Base-by-base conservation (phyloP, 2,888 invertebrate genomes). In the Galerucella nymphaeae region DNA sequence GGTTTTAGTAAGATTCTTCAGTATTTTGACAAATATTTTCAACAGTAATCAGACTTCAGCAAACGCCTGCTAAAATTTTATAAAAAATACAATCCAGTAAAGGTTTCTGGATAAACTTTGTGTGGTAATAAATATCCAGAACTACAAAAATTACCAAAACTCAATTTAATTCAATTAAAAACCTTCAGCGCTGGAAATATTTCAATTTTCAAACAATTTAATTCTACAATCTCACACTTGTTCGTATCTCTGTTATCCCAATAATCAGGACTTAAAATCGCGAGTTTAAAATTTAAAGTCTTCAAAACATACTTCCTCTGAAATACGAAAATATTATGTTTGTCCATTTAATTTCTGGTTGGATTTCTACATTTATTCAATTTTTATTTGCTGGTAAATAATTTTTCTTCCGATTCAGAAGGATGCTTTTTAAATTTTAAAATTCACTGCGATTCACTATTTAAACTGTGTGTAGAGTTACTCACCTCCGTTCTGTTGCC, bases 281-380 rank as follows among this genome's bases (percentile, higher is more conserved):
- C 48, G 63, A 63, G 63, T 63, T 63, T 63, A 63, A 63, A 63
- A 63, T 63, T 63, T 63, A 63, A 63, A 63, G 63, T 63, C 63
- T 63, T 63, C 23, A 63, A 62, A 16, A 62, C n/a, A 62, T 10
- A 18, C 11, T 50, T 48, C 23, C 63, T 45, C 6, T 11, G 20
- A 23, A 50, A 50, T n/a, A 63, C 23, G 20, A 50, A 63, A 63
- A 38, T 38, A 38, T 62, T n/a, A 42, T 16, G 10, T 9, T 59
- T 16, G 5, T 42, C 61, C 61, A 41, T 42, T 62, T 58, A 58
- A 42, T 38, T 42, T 62, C 13, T 62, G 41, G 38, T 18, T 2
- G 61, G 30, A 23, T 58, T 62, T 16, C 38, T 9, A 62, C 11
- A 13, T 4, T 2, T 38, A n/a, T n/a, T 11, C 38, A 16, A 41